Conservation (phyloP, 2,113 vertebrate species). For the Oxyruncus cristatus region DNA sequence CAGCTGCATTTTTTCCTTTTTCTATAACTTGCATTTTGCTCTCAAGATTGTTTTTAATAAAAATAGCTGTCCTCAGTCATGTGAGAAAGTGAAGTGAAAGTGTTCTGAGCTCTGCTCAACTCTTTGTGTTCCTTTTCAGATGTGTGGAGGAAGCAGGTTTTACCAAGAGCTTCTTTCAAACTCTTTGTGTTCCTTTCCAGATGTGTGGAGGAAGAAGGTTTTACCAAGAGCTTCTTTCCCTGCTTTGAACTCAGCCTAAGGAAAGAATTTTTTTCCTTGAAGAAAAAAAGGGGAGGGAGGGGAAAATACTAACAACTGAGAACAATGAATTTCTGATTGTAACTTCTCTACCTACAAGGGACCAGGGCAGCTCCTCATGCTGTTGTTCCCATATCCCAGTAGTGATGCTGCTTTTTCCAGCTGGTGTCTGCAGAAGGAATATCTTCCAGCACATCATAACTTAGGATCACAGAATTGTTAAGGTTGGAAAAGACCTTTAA, state of each 20-base stretch:
- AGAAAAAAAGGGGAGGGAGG: neutral
- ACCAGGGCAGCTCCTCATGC: neutral
- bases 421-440: neutral
- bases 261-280: neutral
- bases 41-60: neutral
- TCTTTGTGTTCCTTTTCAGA: neutral
- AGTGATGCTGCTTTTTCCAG: neutral
- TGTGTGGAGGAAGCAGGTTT: neutral
- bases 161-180: too few relatives aligned
- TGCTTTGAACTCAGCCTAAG: neutral
- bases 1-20: neutral
- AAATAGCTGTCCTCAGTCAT: neutral
- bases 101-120: neutral
- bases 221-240: neutral
- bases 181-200: neutral
- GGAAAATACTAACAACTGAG: neutral
- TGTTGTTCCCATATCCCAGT: rapidly evolving
- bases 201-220: neutral
- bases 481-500: neutral
- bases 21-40: neutral
- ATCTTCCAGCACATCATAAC: neutral
- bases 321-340: neutral
- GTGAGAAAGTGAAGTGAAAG: neutral
- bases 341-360: neutral
- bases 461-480: neutral